A percentile compares a stretch with the other conserved stretches of the same genome.
These are phyloP conservation scores for Danio aesculapii DNA, from an alignment of 2,797 vertebrate genomes.

Conservation along the genomic window DNA sequence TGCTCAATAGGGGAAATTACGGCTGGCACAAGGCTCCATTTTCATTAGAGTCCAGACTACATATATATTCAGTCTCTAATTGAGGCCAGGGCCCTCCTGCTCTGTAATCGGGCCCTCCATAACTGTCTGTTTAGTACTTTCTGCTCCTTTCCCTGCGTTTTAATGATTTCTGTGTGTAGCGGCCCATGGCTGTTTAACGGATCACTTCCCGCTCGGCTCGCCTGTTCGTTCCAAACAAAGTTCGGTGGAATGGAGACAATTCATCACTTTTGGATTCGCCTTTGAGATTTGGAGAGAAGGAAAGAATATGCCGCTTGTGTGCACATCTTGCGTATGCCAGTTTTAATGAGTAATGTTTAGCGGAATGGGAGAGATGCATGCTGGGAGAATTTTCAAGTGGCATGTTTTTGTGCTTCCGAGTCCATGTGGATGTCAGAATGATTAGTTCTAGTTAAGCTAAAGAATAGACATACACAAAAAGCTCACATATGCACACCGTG, in stretches of 20 bases:
- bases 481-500: background rate
- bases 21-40: conserved; percentile 76
- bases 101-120: conserved; percentile 80
- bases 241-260: conserved; percentile 64
- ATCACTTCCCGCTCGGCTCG: conserved; percentile 63
- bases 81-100: conserved; percentile 78
- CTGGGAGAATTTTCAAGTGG: conserved; percentile 31
- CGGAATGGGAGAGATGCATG: conserved; percentile 32
- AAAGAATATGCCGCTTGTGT: conserved; percentile 14
- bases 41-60: conserved; percentile 78
- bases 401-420: conserved; percentile 9
- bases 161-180: conserved; percentile 55
- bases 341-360: conserved; percentile 54
- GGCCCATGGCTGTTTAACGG: conserved; percentile 61
- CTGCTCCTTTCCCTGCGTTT: conserved; percentile 34
- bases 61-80: conserved; percentile 79
- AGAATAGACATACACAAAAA: conserved; percentile 15
- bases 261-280: conserved; percentile 53
- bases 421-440: conserved; percentile 9
- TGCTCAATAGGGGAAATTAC: conserved; percentile 52
- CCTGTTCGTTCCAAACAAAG: conserved; percentile 69
- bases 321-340: conserved; percentile 16
- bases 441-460: conserved; percentile 31
- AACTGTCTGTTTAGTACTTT: conserved; percentile 74
- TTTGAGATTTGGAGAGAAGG: conserved; percentile 36